Base-by-base conservation (phyloP, 2,797 vertebrate species). In the Aldrovandia affinis region DNA sequence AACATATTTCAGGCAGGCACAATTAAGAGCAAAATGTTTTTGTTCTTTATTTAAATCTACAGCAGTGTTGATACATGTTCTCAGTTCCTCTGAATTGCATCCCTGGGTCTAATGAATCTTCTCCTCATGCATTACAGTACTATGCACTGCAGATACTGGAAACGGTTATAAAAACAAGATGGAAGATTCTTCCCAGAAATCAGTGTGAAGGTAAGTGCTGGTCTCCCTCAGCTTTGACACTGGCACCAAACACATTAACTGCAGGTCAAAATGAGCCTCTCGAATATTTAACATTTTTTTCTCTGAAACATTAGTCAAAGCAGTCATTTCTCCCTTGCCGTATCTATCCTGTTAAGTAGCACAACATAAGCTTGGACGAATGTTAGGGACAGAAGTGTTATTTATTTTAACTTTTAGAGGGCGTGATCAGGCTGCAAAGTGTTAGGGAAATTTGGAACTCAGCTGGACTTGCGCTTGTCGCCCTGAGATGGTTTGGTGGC, bases 91-190 rank as follows among this genome's bases (percentile, higher is more conserved):
- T 80, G 61, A 65, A 52, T 81, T 39, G 52, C 82, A 77, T 68
- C 81, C 79, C 61, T 83, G 2, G 63, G 89, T 79, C 90, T 96
- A 92, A 96, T 83, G 85, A 85, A 30, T 57, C 89, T 86, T 89
- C 88, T 93, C 87, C 84, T 90, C 92, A 90, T 92, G 95, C 97
- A 95, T 99, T 98, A 94, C 98, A 99, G 98, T 99, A 99, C 96
- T 99, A 99, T 97, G 98, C 98, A 91, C 97, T 99, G 93, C 98
- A 99, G 95, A 99, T 99, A 96, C 96, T 99, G 97, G 98, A 99
- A 97, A 99, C 97, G 83, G 98, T 99, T 95, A 99, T 99, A 96
- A 99, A 99, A 98, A 99, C 98, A 92, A 97, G 98, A 95, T 99
- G 98, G 98, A 99, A 99, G 97, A 99, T 99, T 91, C 97, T 99